These are phyloP conservation scores for Phytoseiulus persimilis DNA, from an alignment of 2,888 invertebrate genomes.

Conservation along the genomic window DNA sequence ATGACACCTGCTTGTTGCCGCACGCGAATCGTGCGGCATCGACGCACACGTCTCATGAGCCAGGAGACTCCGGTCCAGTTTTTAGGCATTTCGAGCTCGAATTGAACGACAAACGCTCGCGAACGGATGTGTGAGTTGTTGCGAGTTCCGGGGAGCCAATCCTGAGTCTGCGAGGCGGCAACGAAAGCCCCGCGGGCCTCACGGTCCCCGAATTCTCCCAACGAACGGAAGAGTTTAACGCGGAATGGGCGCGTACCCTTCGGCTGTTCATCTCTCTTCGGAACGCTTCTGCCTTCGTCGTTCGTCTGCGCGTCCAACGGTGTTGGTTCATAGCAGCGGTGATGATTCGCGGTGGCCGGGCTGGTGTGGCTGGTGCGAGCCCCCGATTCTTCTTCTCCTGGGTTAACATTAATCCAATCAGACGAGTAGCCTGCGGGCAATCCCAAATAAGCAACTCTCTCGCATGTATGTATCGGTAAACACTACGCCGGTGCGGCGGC, in stretches of 20 bases:
- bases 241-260: not conserved
- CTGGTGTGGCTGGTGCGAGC: not conserved
- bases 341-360: not conserved
- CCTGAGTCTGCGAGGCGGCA: no score
- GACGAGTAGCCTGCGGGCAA: slow-evolving; percentile 19
- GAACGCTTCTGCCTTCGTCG: not conserved
- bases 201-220: no score
- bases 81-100: no score
- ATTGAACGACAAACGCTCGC: no score
- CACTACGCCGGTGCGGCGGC: not conserved
- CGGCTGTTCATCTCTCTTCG: not conserved
- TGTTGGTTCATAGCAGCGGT: not conserved
- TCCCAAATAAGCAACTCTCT: slow-evolving; percentile 13
- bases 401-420: slow-evolving; percentile 39
- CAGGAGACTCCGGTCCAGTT: no score
- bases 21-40: no score
- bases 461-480: not conserved
- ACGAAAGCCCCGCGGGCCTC: no score
- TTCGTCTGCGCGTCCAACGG: not conserved
- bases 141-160: no score
- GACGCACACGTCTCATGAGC: no score
- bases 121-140: no score
- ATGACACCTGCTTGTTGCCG: no score
- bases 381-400: not conserved
- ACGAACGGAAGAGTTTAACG: not conserved